Conservation (phyloP, 1,140 invertebrate genomes). For the Orchestia grillus region DNA sequence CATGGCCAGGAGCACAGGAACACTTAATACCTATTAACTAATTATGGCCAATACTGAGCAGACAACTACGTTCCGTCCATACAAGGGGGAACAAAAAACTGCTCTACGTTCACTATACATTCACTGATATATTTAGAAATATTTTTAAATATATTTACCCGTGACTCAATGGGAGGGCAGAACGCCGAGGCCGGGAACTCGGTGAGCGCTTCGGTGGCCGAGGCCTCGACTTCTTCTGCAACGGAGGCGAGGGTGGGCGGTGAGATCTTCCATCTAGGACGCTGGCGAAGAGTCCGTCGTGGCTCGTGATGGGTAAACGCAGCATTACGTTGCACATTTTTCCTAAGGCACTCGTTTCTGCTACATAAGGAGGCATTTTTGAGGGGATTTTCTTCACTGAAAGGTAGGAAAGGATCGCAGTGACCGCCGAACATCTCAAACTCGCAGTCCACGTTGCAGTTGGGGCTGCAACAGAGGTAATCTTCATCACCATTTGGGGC, state of each 20-base stretch:
- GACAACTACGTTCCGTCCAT: neutral
- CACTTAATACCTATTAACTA: neutral
- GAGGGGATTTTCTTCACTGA: neutral
- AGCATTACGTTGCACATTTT: neutral
- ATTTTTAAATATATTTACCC: neutral
- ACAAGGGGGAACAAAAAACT: neutral
- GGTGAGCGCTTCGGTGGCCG: neutral
- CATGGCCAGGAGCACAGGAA: neutral
- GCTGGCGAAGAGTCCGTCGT: neutral
- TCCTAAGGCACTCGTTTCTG: neutral
- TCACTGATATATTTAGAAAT: neutral
- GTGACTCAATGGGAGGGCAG: neutral
- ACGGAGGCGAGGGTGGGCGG: neutral
- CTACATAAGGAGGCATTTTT: neutral
- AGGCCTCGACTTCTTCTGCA: neutral
- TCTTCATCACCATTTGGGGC: neutral
- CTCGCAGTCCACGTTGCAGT: neutral
- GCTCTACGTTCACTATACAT: neutral
- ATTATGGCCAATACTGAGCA: neutral
- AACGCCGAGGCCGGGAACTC: neutral
- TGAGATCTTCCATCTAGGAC: neutral
- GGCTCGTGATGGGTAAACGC: neutral
- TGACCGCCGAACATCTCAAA: neutral
- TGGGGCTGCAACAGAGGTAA: neutral
- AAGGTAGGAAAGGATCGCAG: neutral